phyloP scores from a whole-genome alignment of 1,140 invertebrate species.

The Listronotus oregonensis region DNA sequence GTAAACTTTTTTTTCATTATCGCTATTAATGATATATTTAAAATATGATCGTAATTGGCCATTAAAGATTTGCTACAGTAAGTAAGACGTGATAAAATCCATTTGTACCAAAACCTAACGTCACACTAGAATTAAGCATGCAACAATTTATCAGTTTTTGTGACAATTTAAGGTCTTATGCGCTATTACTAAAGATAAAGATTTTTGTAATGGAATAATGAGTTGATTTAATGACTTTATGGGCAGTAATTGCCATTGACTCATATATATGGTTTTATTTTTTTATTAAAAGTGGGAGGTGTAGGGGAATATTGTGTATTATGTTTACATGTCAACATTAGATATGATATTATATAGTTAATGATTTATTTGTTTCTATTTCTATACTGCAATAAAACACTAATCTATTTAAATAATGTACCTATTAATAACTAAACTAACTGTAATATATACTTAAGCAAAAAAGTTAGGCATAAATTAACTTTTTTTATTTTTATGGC shows the following conservation, averaged over 20 bases:
- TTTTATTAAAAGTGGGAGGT: conserved; percentile 6
- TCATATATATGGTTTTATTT: background rate
- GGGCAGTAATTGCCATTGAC: conserved; percentile 12
- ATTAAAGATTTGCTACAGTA: too few species aligned
- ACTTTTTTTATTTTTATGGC: too few species aligned
- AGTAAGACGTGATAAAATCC: too few species aligned
- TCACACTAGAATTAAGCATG: too few species aligned
- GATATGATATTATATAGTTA: background rate
- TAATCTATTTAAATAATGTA: too few species aligned
- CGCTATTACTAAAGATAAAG: background rate
- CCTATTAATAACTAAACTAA: too few species aligned
- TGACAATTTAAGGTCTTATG: conserved; percentile 4
- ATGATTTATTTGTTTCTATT: background rate
- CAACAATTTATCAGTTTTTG: conserved; percentile 14
- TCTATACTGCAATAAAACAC: background rate
- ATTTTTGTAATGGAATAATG: conserved; percentile 15
- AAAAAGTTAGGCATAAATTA: too few species aligned
- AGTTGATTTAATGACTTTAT: conserved; percentile 17
- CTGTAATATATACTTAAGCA: too few species aligned
- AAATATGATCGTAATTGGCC: too few species aligned
- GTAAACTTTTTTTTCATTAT: too few species aligned
- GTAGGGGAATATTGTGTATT: background rate
- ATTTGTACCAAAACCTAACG: too few species aligned
- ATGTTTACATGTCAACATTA: background rate
- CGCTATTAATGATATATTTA: too few species aligned